Evolutionary conservation across 2,888 invertebrate genomes (phyloP).

Genomic region (Drosophila neotestacea): DNA sequence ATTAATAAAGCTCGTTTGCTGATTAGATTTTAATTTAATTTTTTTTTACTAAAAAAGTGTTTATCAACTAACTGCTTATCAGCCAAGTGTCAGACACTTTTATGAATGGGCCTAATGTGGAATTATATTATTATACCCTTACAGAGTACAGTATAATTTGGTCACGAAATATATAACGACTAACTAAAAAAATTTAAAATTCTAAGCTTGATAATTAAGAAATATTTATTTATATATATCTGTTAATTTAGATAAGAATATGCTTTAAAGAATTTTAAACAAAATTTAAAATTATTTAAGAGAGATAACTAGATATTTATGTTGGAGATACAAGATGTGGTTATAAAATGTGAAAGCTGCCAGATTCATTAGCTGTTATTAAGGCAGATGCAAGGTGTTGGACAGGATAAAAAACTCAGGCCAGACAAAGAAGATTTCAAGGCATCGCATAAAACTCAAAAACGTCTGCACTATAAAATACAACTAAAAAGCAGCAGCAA

Average conservation of each 20-base stretch:
- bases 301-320: too few relatives aligned
- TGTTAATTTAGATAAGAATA: background rate
- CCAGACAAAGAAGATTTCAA: slow-evolving; percentile 15
- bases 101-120: background rate
- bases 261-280: background rate
- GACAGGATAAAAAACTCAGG: background rate
- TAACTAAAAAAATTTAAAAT: too few relatives aligned
- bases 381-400: slow-evolving; percentile 10
- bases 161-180: too few relatives aligned
- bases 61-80: background rate
- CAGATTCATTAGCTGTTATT: slow-evolving; percentile 11
- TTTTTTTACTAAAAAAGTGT: background rate
- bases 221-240: too few relatives aligned
- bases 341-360: background rate
- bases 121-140: too few relatives aligned
- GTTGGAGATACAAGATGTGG: background rate
- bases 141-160: too few relatives aligned
- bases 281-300: background rate
- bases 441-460: slow-evolving; percentile 22
- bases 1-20: background rate
- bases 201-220: too few relatives aligned
- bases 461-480: slow-evolving; percentile 34
- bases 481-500: slow-evolving; percentile 50
- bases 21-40: background rate
- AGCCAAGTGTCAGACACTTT: background rate